Evolutionary conservation across 2,797 vertebrate species (phyloP), one percentile per base, ranked within the genome.

Genomic region (Tauraco hartlaubi): DNA sequence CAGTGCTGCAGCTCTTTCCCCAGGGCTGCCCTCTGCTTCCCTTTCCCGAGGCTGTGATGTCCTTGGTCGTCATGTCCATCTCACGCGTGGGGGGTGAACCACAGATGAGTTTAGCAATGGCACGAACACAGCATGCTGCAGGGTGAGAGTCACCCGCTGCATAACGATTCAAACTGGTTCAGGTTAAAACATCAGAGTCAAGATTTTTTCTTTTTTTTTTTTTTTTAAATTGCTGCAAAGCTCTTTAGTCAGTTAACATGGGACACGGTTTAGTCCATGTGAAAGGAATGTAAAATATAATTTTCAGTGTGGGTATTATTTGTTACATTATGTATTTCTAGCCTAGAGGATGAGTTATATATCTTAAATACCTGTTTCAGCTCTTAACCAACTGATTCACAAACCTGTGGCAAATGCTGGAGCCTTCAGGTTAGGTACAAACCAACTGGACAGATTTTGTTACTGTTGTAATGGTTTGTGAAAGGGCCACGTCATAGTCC

Each of bases 331-430:
- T 75, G 37, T 80, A 68, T 75, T 91, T 95, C 74, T 95, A 90
- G 90, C 66, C 69, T 68, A 43, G 69, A 90, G 87, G 54, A 80
- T 78, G 67, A 92, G 84, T 86, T 90, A 22, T 33, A 12, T 21
- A 25, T 52, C 77, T 75, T 78, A 78, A 92, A 81, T 92, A 90
- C 55, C 79, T 90, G 52, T 59, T 96, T 86, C 79, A 67, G 55
- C 67, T 82, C 28, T 72, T 75, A 77, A 83, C 29, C 64, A 68
- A 9, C 67, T 73, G 69, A 82, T 83, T 80, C 73, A 51, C 68
- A 90, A 71, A 62, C 58, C 43, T 61, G 49, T 76, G 89, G 93
- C 82, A 67, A 82, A 51, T 14, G 28, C 73, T 78, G 59, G 76
- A 79, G 67, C 69, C 94, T 92, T 69, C 43, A 62, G 76, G 81